Percentiles rank a stretch among this genome's conserved stretches.
Evolutionary conservation across 2,797 vertebrate species (phyloP).

Genomic region (Lepilemur ruficaudatus): DNA sequence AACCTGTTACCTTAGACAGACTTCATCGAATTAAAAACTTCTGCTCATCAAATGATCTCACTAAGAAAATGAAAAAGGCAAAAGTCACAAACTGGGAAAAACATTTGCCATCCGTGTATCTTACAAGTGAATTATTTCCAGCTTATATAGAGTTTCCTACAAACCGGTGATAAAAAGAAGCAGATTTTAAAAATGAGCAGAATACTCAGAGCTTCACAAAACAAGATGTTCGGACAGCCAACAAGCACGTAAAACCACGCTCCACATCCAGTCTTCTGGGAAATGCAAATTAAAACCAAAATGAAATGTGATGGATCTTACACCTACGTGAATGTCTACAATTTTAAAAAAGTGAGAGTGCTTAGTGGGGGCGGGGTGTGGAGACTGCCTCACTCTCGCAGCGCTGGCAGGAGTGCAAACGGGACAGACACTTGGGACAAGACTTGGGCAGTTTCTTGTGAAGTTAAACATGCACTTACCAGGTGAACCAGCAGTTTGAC

Average conservation of each 20-base stretch:
- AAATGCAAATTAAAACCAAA: background rate
- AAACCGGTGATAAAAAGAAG: background rate
- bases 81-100: background rate
- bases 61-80: background rate
- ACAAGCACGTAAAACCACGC: background rate
- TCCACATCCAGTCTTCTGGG: background rate
- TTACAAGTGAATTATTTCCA: background rate
- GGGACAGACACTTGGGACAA: fast-evolving
- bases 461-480: background rate
- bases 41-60: background rate
- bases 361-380: fast-evolving
- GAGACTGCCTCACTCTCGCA: fast-evolving
- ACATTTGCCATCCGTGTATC: background rate
- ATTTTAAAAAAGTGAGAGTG: too few relatives aligned
- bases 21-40: background rate
- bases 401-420: fast-evolving
- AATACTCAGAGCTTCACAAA: background rate
- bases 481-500: background rate
- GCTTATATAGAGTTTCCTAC: background rate
- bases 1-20: background rate
- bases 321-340: background rate
- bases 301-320: background rate
- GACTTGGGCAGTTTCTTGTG: background rate
- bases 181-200: background rate
- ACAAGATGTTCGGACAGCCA: background rate